Base-by-base conservation (phyloP, 2,888 invertebrate species). In the Stramonita haemastoma region DNA sequence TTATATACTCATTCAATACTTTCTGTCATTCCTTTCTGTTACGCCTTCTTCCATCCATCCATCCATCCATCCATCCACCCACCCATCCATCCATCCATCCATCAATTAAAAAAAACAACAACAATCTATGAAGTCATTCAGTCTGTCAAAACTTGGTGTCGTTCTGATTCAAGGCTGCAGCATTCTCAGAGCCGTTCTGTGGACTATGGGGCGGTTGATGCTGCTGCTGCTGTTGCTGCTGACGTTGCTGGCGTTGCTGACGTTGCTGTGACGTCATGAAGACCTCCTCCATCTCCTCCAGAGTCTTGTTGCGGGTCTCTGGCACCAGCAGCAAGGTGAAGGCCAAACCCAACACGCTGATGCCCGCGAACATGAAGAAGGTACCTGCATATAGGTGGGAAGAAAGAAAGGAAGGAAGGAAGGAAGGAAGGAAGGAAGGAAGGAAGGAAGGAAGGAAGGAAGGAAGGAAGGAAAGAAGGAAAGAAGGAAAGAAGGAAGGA, bases 261-360 rank as follows among this genome's bases (percentile, higher is more conserved):
- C 34, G 85, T n/a, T 32, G 57, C 19, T 84, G 36, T 60, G 66
- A 57, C 32, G 57, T 79, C 92, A 91, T 92, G 86, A 96, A 96
- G 22, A 96, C 91, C 22, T 92, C 89, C 90, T 96, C 96, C 89
- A 96, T 95, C 90, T 96, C 96, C 92, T 97, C 97, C 87, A 97
- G 93, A 26, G 94, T 93, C 88, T 95, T 95, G n/a, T 96, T 96
- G 92, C 96, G 96, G 0, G 97, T 97, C 92, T 97, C 97, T 0
- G 97, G 97, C 73, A 97, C 95, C 77, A 95, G 94, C 56, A 96
- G 92, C 87, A 93, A 95, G 88, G 97, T 95, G 89, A 96, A 95
- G 2, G 96, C 70, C 73, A 96, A 92, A 1, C 96, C 96, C 0
- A 96, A 46, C 5, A 95, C 91, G 6, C 96, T 96, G 66, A 96